Conservation (phyloP, 2,797 vertebrate species). For the Petrocephalus sullivani region DNA sequence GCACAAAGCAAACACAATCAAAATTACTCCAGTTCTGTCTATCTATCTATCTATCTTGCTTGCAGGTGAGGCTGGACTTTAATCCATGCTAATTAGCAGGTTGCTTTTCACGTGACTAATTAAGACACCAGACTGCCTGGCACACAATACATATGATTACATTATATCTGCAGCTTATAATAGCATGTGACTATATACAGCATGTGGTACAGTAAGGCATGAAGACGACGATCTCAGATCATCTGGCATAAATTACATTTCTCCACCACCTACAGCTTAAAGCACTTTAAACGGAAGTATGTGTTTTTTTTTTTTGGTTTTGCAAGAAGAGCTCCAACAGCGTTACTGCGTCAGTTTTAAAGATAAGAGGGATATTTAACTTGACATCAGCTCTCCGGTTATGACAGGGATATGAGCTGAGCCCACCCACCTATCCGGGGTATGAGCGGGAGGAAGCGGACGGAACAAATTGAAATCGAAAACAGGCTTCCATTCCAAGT, state of each 20-base stretch:
- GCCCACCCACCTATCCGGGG: background rate
- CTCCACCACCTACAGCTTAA: background rate
- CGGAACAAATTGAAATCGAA: background rate
- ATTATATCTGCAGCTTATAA: background rate
- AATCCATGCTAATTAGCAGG: background rate
- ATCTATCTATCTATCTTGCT: background rate
- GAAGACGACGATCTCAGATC: background rate
- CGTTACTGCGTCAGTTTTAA: background rate
- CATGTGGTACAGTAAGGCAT: background rate
- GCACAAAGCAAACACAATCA: too few species aligned
- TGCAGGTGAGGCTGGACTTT: background rate
- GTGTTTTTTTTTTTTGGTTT: background rate
- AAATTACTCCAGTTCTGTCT: background rate
- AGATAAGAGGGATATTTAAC: slow-evolving; percentile 1
- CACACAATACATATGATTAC: background rate
- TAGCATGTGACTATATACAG: background rate
- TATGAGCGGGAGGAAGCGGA: background rate
- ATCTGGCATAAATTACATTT: background rate
- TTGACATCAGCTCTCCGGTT: slow-evolving; percentile 6
- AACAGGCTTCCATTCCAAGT: background rate
- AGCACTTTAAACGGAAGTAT: background rate
- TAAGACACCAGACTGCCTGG: background rate
- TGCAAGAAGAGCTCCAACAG: background rate
- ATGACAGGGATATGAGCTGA: slow-evolving; percentile 2
- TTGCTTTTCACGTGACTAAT: background rate